Base-by-base conservation (phyloP, 2,113 vertebrate genomes). In the Erythrocercus mccallii region DNA sequence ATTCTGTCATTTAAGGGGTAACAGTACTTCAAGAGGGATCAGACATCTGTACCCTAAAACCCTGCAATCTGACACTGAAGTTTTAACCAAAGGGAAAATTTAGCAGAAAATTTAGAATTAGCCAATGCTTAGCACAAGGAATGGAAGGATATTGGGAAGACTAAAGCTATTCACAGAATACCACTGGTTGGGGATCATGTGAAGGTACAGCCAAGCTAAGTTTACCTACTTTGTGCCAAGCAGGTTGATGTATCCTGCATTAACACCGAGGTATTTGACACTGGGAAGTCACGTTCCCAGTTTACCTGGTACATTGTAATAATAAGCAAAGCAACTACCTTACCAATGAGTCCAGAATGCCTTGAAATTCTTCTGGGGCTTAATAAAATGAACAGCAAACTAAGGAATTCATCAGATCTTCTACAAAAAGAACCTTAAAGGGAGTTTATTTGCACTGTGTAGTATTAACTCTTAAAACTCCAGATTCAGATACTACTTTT, bases 21-120 rank as follows among this genome's bases (percentile, higher is more conserved):
- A 77, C 47, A 96, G 70, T 37, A 95, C 80, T 95, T 84, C 97
- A 96, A 94, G 88, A 91, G 94, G 56, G 70, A 95, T 72, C 95
- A 70, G 18, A 28, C 19, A 88, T 83, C 95, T 96, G 89, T 93
- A 74, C 95, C 96, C 95, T 94, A 51, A 92, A 84, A 83, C 58
- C 91, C 94, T 61, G 72, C 64, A 40, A 76, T 68, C 90, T 88
- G 91, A 92, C 81, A 95, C 95, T 94, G 33, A 58, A 58, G 58
- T 96, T 97, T 96, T 94, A 95, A 81, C 86, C 95, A 54, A 74
- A 94, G 57, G 69, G 77, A 82, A 96, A 94, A 92, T 92, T 97
- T 98, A 94, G 91, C 89, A 79, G 45, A 82, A 73, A 97, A 96
- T 98, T 98, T 98, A 96, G 95, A 96, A 91, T 96, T 97, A 93